Evolutionary conservation across 2,113 vertebrate genomes (phyloP), one percentile per base, ranked within the genome.

Genomic region (Strix uralensis): DNA sequence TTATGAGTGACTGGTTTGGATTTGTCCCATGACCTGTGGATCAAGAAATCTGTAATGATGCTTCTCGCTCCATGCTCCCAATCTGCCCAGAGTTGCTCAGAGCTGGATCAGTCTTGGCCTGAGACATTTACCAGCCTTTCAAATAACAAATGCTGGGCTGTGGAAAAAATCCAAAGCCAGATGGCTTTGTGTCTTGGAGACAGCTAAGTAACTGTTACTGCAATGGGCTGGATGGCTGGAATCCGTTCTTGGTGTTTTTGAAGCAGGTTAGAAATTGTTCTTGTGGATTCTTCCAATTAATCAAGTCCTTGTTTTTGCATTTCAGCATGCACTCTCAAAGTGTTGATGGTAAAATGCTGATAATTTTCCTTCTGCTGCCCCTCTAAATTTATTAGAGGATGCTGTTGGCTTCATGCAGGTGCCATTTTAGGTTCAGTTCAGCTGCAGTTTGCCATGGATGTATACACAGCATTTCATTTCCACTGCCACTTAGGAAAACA

Each of bases 131-230:
- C 63, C 55, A 94, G 58, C 29, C 34, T 88, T 87, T 95, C 66
- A 90, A 74, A 87, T 70, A 78, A 44, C 1, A 8, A 82, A 58
- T 40, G 20, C 20, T 82, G 81, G 47, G 51, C 44, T 91, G 89
- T 88, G 87, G 91, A 63, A 77, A 44, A 90, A 94, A 96, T 16
- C 78, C 79, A 78, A 96, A 96, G 71, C 89, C 89, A 91, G 84
- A 92, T 83, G 67, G 51, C 54, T 95, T 91, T 61, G 38, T 94
- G 78, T 87, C 72, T 47, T 81, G 22, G 69, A 86, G 46, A 51
- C 58, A 55, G 73, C 44, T 72, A 27, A 79, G 40, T 77, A 92
- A 88, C 58, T 61, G 83, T 92, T 89, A 84, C 88, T 90, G 74
- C 67, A 73, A 22, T 26, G n/a, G 51, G 42, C n/a, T 51, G 29